Evolutionary conservation across 2,113 vertebrate species (phyloP), one percentile per base, ranked within the genome.

Genomic region (Crocuta crocuta): DNA sequence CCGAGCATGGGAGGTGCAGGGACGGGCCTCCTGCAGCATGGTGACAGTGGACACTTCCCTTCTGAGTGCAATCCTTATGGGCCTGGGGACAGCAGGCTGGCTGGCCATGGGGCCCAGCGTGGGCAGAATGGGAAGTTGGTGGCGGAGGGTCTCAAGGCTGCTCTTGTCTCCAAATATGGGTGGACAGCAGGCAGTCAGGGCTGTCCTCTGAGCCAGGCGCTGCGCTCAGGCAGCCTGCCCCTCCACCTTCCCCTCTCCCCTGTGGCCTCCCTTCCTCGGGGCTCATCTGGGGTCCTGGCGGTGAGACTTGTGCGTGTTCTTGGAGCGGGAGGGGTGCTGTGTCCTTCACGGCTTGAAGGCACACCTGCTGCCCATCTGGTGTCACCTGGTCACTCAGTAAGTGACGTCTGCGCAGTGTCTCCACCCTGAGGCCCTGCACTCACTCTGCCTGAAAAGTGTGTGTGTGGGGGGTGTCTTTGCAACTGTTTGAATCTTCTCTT

Each of bases 1-100:
- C 23, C 13, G 15, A 17, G 24, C 2, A 0, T 11, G 2, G 7
- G 13, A 9, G 4, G 43, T 23, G 55, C 0, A 12, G 50, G 10
- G 74, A 9, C 7, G 1, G 31, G 23, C 6, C 19, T 8, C 21
- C 82, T 0, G 0, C 4, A 1, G 23, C 63, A 10, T 33, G 92
- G 63, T 12, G 23, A 16, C 48, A 0, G 50, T 3, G 3, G 58
- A n/a, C 2, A 0, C 39, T 31, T 80, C 16, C 8, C 33, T 17
- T 21, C 43, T 2, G 23, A 28, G 31, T 1, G 9, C 39, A 35
- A 2, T 53, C 33, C 45, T 35, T 2, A 0, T 24, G 13, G 21
- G 8, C 66, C 33, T 35, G 48, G 19, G 85, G 23, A 31, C 24
- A 31, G 58, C 35, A 83, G 58, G n/a, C 13, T 24, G 53, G 12